Conservation (phyloP, 1,140 invertebrate species). For the Caerostris extrusa region DNA sequence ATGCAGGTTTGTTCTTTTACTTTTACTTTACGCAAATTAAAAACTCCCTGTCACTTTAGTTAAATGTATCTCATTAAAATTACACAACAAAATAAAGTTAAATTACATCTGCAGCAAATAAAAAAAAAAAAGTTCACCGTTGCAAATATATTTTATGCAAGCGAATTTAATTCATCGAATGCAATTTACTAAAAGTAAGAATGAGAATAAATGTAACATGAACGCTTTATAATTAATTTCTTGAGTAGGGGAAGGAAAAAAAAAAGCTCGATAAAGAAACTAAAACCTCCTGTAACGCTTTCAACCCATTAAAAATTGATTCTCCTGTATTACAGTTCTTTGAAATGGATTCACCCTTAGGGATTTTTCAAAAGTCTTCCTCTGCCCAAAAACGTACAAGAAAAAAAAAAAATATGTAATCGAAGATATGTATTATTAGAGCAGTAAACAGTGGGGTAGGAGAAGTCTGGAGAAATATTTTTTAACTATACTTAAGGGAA, state of each 20-base stretch:
- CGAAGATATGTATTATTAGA: neutral
- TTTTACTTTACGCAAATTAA: neutral
- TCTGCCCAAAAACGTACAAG: neutral
- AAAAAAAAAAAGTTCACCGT: neutral
- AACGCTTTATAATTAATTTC: neutral
- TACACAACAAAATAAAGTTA: constrained; percentile 12
- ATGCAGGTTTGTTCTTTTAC: neutral
- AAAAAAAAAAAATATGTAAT: neutral
- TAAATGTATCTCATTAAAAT: constrained; percentile 31
- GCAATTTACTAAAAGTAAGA: neutral
- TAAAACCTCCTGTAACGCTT: neutral
- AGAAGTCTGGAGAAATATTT: no score
- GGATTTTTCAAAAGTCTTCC: neutral
- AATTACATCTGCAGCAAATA: neutral
- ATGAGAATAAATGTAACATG: neutral
- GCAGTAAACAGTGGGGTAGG: neutral
- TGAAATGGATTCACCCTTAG: neutral
- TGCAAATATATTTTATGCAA: neutral
- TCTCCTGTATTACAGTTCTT: neutral
- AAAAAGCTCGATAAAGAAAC: neutral
- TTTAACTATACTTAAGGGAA: no score
- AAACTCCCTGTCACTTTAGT: constrained; percentile 13
- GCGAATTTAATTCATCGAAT: neutral
- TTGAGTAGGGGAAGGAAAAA: neutral
- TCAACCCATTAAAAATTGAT: constrained; percentile 12